Percentiles rank a stretch among this genome's conserved stretches.
phyloP scores from a whole-genome alignment of 2,797 vertebrate genomes.

The Gastrophryne carolinensis region DNA sequence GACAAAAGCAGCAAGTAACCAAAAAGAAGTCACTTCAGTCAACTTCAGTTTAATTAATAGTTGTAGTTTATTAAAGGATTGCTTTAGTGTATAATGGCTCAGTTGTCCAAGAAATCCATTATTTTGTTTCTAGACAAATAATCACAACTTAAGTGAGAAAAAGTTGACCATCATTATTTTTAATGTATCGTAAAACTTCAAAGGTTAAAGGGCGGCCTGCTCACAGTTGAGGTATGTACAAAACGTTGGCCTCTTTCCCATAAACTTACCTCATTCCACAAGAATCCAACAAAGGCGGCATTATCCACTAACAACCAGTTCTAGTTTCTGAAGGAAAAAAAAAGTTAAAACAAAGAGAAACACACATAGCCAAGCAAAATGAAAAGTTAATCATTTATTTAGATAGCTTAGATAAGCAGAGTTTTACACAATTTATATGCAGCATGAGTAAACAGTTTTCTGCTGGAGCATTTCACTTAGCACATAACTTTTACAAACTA shows the following conservation, averaged over 20 bases:
- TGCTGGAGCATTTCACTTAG: not conserved
- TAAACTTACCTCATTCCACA: slow-evolving; percentile 62
- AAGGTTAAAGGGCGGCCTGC: slow-evolving; percentile 36
- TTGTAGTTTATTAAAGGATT: no score
- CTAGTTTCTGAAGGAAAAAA: slow-evolving; percentile 59
- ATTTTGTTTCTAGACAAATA: not conserved
- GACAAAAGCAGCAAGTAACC: no score
- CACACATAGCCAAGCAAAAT: slow-evolving; percentile 60
- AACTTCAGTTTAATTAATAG: no score
- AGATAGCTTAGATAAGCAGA: slow-evolving; percentile 51
- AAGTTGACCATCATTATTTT: slow-evolving; percentile 25
- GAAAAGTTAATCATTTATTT: slow-evolving; percentile 60
- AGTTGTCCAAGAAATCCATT: no score
- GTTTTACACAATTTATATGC: slow-evolving; percentile 8
- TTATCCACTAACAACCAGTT: slow-evolving; percentile 65
- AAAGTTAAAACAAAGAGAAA: slow-evolving; percentile 48
- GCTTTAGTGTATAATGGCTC: no score
- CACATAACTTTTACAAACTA: not conserved
- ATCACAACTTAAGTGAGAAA: not conserved
- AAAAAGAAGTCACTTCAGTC: no score
- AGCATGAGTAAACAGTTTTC: not conserved
- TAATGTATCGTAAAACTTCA: slow-evolving; percentile 31
- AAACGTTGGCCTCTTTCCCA: slow-evolving; percentile 59
- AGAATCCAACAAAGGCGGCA: slow-evolving; percentile 68
- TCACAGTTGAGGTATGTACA: slow-evolving; percentile 35